phyloP scores from a whole-genome alignment of 2,888 invertebrate genomes.

The Tillus elongatus region DNA sequence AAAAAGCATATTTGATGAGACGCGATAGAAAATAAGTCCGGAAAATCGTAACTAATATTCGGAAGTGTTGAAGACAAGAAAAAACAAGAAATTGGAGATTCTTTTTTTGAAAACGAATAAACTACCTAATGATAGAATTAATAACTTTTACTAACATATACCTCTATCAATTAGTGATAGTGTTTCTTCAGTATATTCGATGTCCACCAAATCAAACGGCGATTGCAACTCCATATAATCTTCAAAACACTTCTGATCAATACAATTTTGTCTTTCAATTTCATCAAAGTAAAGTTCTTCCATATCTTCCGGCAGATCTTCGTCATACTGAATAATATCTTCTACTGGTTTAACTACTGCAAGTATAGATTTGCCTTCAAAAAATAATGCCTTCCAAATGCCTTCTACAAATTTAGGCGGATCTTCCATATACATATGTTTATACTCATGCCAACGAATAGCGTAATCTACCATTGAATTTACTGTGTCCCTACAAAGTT shows the following conservation, averaged over 20 bases:
- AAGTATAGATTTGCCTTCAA: constrained; percentile 48
- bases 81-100: neutral
- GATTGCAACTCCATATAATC: constrained; percentile 47
- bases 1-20: too few species aligned
- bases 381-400: constrained; percentile 51
- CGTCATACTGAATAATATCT: constrained; percentile 27
- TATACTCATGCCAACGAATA: constrained; percentile 46
- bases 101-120: neutral
- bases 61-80: too few species aligned
- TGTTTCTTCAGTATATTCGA: constrained; percentile 43
- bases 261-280: constrained; percentile 45
- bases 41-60: too few species aligned
- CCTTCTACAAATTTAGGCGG: constrained; percentile 42
- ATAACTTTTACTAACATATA: constrained; percentile 16
- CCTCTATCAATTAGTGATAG: constrained; percentile 30
- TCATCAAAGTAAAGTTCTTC: constrained; percentile 45
- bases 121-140: constrained; percentile 11
- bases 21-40: too few species aligned
- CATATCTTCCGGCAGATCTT: constrained; percentile 36
- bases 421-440: constrained; percentile 34
- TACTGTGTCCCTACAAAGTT: constrained; percentile 47
- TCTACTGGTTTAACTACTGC: constrained; percentile 43
- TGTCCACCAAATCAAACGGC: constrained; percentile 47
- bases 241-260: constrained; percentile 49
- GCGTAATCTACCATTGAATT: constrained; percentile 50